phyloP scores from a whole-genome alignment of 1,140 invertebrate genomes.

The Popillia japonica region DNA sequence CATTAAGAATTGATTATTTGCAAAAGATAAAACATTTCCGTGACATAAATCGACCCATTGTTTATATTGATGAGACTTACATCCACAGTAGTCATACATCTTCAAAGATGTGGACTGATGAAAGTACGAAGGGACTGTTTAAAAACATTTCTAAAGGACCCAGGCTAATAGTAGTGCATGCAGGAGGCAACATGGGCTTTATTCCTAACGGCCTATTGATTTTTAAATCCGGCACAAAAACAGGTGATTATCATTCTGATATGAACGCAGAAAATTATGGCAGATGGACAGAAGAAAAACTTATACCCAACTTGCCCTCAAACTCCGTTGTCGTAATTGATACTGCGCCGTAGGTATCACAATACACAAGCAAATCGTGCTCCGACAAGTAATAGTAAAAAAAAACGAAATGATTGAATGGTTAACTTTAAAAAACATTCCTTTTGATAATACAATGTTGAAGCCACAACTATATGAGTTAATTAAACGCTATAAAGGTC shows the following conservation, averaged over 20 bases:
- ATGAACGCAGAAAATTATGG: slow-evolving; percentile 50
- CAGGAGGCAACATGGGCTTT: slow-evolving; percentile 48
- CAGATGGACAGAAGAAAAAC: slow-evolving; percentile 44
- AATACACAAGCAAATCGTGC: slow-evolving; percentile 48
- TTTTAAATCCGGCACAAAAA: slow-evolving; percentile 44
- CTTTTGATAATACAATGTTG: slow-evolving; percentile 28
- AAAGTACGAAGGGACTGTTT: slow-evolving; percentile 42
- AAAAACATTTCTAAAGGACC: slow-evolving; percentile 49
- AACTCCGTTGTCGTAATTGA: slow-evolving; percentile 55
- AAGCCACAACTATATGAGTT: slow-evolving; percentile 40
- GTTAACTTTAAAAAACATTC: slow-evolving; percentile 45
- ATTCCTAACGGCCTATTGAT: slow-evolving; percentile 48
- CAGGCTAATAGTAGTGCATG: slow-evolving; percentile 51
- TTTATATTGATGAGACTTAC: slow-evolving; percentile 37
- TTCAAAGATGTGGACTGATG: slow-evolving; percentile 45
- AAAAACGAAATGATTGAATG: slow-evolving; percentile 53
- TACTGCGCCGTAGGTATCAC: slow-evolving; percentile 59
- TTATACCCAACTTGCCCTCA: slow-evolving; percentile 55
- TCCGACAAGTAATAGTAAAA: slow-evolving; percentile 43
- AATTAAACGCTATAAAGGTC: slow-evolving; percentile 38
- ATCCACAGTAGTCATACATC: slow-evolving; percentile 38
- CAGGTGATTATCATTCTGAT: slow-evolving; percentile 53
- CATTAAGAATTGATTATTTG: slow-evolving; percentile 36
- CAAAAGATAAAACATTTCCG: slow-evolving; percentile 27
- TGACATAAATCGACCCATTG: neutral